Base-by-base conservation (phyloP, 2,113 vertebrate genomes). In the Prionailurus bengalensis region DNA sequence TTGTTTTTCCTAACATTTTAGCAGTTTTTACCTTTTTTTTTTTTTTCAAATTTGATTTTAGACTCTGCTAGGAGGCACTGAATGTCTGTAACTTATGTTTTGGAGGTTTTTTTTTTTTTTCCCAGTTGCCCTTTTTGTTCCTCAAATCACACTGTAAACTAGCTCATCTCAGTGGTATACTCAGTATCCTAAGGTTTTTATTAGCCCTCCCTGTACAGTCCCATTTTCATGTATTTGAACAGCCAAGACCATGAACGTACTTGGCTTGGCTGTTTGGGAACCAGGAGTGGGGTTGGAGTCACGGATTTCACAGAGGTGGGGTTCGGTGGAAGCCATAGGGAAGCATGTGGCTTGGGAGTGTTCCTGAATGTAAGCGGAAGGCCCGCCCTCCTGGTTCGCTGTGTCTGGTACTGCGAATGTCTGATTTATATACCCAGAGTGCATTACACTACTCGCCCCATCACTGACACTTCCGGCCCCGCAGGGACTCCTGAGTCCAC, bases 21-120 rank as follows among this genome's bases (percentile, higher is more conserved):
- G 89, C 92, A 53, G 63, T 79, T 97, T 95, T 96, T 94, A 55
- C 84, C 19, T 63, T 73, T 70, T 93, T 94, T 1, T 3, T 79
- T 82, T 73, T 97, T 88, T 89, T 45, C 92, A 86, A 66, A 87
- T 95, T 97, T 98, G 89, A 89, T 95, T 98, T 76, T 97, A 91
- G 97, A 98, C 97, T 95, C 91, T 73, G 76, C 96, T 97, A 97
- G 66, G 97, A 98, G 97, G 98, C 98, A 98, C 97, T 98, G 98
- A 97, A 92, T 97, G 86, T 97, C 91, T 96, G 2, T 96, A 98
- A 93, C 89, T 97, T 97, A 97, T 3, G 0, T 97, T 98, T 98
- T 92, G 89, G 97, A 97, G 93, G 68, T 91, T 87, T 70, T 73
- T 27, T 31, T 66, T 14, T 15, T 31, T 23, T 73, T 73, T 5